Conservation (phyloP, 2,797 vertebrate genomes). For the Phataginus tetradactyla region DNA sequence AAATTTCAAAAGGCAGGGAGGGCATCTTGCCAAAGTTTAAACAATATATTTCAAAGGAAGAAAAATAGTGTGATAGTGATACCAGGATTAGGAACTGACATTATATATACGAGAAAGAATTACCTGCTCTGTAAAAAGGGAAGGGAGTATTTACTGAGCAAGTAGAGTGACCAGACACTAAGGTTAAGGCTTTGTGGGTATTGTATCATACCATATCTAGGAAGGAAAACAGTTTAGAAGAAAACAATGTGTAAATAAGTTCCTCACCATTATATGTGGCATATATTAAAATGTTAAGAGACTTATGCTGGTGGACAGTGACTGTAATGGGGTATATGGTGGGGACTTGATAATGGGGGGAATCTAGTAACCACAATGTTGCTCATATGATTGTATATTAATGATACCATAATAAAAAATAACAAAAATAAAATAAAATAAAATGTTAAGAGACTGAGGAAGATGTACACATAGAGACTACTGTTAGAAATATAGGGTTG, state of each 20-base stretch:
- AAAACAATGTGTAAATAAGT: not conserved
- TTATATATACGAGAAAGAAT: conserved; percentile 19
- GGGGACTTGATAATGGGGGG: too few relatives aligned
- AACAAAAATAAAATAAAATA: too few relatives aligned
- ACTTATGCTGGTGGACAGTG: not conserved
- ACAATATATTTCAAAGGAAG: conserved; percentile 20
- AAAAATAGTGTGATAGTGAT: not conserved
- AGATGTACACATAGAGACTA: not conserved
- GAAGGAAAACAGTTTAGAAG: not conserved
- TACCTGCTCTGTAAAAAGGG: not conserved
- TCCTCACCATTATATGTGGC: not conserved
- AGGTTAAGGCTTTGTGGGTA: not conserved
- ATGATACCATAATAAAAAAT: too few relatives aligned
- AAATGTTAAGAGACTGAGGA: not conserved
- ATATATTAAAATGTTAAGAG: not conserved
- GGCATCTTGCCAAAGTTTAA: not conserved
- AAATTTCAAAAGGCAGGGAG: conserved; percentile 42
- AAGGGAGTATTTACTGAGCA: conserved; percentile 20
- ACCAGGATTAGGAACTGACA: not conserved
- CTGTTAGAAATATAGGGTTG: not conserved
- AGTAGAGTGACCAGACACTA: not conserved
- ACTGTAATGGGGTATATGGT: not conserved
- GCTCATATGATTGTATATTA: too few relatives aligned
- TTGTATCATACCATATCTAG: not conserved
- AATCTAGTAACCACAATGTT: too few relatives aligned